Conservation (phyloP, 2,113 vertebrate genomes). For the Nothocercus julius region DNA sequence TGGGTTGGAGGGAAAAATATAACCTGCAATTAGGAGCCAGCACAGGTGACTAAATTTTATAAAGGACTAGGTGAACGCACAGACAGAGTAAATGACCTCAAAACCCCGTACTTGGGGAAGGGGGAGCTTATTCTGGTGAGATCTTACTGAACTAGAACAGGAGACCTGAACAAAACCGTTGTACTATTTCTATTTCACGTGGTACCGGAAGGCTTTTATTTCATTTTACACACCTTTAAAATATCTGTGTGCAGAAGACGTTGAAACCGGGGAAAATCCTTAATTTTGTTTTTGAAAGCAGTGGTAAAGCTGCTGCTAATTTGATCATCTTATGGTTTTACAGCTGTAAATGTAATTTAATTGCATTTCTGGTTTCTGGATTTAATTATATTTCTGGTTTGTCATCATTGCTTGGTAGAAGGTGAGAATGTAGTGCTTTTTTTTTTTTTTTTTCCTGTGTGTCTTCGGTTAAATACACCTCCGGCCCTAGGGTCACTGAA, state of each 20-base stretch:
- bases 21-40: background rate
- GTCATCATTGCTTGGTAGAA: background rate
- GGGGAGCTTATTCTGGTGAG: background rate
- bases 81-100: background rate
- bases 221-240: background rate
- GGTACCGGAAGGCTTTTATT: background rate
- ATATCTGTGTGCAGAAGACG: background rate
- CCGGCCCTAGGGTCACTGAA: background rate
- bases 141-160: background rate
- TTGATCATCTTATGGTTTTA: background rate
- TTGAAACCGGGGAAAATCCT: background rate
- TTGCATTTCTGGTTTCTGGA: background rate
- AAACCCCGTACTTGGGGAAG: background rate
- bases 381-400: background rate
- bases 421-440: background rate
- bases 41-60: background rate
- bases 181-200: background rate
- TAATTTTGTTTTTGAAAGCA: background rate
- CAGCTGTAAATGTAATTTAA: background rate
- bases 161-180: background rate
- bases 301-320: background rate
- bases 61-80: background rate
- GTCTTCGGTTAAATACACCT: background rate
- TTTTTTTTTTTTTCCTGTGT: conserved; percentile 25
- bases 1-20: fast-evolving